Base-by-base conservation (phyloP, 1,140 invertebrate genomes). In the Sinella curviseta region DNA sequence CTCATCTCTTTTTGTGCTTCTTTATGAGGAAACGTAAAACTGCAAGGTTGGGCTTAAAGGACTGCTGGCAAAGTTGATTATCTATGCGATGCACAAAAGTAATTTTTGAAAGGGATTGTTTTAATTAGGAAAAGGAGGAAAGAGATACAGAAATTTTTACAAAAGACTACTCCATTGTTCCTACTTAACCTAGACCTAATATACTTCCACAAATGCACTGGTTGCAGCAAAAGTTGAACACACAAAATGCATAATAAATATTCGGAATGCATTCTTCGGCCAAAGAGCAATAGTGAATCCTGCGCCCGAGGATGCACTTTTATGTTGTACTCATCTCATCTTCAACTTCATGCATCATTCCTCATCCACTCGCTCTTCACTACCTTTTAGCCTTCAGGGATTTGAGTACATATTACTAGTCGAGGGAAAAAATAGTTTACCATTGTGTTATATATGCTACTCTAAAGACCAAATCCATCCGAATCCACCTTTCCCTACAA, bases 331-430 rank as follows among this genome's bases (percentile, higher is more conserved):
- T 48, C 39, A 60, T 12, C 57, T 60, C 57, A 26, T 60, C 24
- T 60, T 26, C 57, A 60, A 60, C 57, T 60, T 60, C 12, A 60
- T 60, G 57, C 57, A 26, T 60, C 57, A 60, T 60, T 26, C 39
- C 17, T 48, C 57, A 60, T 60, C 12, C 39, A 48, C 39, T 20
- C 39, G 39, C 8, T 12, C 57, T n/a, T 14, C 57, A 48, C 24
- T 16, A 14, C 24, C 24, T 26, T 60, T 60, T 60, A 17, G 14
- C 57, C 57, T 60, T 60, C 14, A 60, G 57, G 57, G 57, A 60
- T 14, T 60, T 20, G 39, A 48, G 20, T 48, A 20, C 20, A 20
- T 48, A 48, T 48, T 48, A 48, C 39, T 12, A 48, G 20, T n/a
- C 8, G 39, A 48, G 8, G 8, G 39, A 48, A 20, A 48, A 20